Percentiles rank a stretch among this genome's conserved stretches.
Evolutionary conservation across 1,140 invertebrate species (phyloP).

Genomic region (Dendroctonus ponderosae): DNA sequence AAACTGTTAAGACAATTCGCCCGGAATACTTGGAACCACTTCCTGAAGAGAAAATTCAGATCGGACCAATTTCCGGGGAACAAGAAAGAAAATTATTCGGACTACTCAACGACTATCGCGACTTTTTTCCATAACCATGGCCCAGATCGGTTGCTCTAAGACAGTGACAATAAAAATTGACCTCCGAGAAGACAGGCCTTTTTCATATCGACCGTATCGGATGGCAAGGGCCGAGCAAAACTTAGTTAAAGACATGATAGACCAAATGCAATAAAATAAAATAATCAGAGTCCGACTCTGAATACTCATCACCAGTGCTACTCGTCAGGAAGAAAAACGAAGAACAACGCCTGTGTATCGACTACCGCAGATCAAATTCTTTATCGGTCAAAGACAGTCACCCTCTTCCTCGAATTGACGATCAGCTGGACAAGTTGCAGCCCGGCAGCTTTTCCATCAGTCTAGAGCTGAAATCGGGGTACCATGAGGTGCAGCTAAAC

Average conservation of each 20-base stretch:
- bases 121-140: conserved; percentile 26
- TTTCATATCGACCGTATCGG: conserved; percentile 40
- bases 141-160: conserved; percentile 36
- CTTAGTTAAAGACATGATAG: conserved; percentile 40
- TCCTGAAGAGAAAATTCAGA: conserved; percentile 10
- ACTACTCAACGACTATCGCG: conserved; percentile 26
- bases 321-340: conserved; percentile 45
- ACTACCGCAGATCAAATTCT: conserved; percentile 42
- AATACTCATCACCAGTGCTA: conserved; percentile 44
- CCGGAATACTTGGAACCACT: background rate
- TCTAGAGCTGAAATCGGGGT: conserved; percentile 39
- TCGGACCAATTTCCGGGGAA: conserved; percentile 13
- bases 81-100: conserved; percentile 24
- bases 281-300: conserved; percentile 44
- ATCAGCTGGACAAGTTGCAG: conserved; percentile 41
- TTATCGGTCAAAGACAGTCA: conserved; percentile 39
- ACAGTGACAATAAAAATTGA: conserved; percentile 38
- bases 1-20: background rate
- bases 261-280: conserved; percentile 39
- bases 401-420: conserved; percentile 45
- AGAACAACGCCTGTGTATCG: conserved; percentile 40
- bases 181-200: conserved; percentile 37
- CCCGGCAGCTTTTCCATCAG: conserved; percentile 40
- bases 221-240: conserved; percentile 38
- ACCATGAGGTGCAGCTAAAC: conserved; percentile 41